Conservation (phyloP, 2,113 vertebrate genomes). For the Prunella fulvescens region DNA sequence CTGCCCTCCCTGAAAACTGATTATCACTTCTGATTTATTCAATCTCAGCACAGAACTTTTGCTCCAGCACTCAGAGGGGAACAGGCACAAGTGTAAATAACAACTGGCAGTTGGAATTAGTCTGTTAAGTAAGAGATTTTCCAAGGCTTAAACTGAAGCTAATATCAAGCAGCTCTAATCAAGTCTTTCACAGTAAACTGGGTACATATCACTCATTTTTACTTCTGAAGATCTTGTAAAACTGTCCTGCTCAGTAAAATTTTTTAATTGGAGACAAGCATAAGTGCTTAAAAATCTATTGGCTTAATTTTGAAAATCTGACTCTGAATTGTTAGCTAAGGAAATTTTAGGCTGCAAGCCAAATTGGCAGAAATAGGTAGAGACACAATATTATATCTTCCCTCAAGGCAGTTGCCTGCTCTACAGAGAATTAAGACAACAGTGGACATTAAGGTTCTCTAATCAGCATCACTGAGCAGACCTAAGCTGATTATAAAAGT, state of each 20-base stretch:
- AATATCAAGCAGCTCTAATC: background rate
- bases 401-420: background rate
- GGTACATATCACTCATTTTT: background rate
- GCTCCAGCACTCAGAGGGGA: background rate
- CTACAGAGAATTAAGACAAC: background rate
- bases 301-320: background rate
- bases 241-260: background rate
- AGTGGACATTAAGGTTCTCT: background rate
- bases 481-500: background rate
- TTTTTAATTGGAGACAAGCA: background rate
- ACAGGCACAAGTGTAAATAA: constrained; percentile 7
- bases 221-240: background rate
- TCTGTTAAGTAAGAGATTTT: background rate
- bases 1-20: background rate
- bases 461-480: background rate
- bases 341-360: background rate
- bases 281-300: background rate
- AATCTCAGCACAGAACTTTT: background rate
- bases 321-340: background rate
- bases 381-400: background rate
- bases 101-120: constrained; percentile 12
- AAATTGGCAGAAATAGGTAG: background rate
- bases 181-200: background rate
- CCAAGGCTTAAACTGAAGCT: background rate
- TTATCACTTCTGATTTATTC: background rate